Conservation (phyloP, 2,888 invertebrate species). For the Herminia tarsipennalis region DNA sequence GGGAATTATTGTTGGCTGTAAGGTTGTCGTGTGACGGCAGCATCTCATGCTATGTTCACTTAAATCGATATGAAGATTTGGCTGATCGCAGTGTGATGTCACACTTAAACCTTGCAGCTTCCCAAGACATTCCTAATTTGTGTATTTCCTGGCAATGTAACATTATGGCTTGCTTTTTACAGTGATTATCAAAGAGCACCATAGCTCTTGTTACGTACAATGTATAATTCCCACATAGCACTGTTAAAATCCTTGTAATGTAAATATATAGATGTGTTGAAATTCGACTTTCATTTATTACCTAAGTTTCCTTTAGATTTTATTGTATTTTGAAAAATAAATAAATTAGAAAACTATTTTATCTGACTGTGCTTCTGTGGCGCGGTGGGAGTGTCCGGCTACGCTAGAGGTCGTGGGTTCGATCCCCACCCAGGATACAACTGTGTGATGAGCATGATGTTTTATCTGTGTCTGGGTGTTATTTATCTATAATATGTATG, state of each 20-base stretch:
- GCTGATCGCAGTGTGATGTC: constrained; percentile 75
- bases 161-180: constrained; percentile 68
- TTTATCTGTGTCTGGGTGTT: too few relatives aligned
- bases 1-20: constrained; percentile 60
- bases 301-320: background rate
- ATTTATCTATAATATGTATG: too few relatives aligned
- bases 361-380: too few relatives aligned
- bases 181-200: constrained; percentile 57
- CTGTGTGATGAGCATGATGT: too few relatives aligned
- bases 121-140: constrained; percentile 56
- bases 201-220: constrained; percentile 67
- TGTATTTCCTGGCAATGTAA: constrained; percentile 70
- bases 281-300: constrained; percentile 67
- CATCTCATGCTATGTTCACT: constrained; percentile 76
- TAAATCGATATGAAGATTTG: constrained; percentile 77
- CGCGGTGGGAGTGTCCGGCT: too few relatives aligned
- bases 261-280: constrained; percentile 86
- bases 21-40: constrained; percentile 67
- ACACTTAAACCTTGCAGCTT: constrained; percentile 52
- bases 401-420: too few relatives aligned
- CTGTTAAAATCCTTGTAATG: constrained; percentile 82
- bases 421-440: too few relatives aligned
- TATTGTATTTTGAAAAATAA: too few relatives aligned
- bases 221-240: constrained; percentile 77
- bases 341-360: too few relatives aligned